Evolutionary conservation across 2,113 vertebrate species (phyloP), one percentile per base, ranked within the genome.

Genomic region (Perognathus longimembris): DNA sequence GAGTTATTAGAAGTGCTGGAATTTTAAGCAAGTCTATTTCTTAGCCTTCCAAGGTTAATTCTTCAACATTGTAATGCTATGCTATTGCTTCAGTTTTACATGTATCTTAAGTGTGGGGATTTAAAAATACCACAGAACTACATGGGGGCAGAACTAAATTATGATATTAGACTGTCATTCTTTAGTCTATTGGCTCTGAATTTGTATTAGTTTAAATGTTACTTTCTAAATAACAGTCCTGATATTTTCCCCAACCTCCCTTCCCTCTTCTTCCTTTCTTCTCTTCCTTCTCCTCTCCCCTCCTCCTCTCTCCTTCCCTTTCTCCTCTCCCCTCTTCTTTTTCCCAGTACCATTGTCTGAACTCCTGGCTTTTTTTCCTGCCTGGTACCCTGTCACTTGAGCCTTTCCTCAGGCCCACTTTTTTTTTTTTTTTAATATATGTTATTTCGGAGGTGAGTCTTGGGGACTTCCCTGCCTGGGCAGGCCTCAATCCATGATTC

Each of bases 1-100:
- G 77, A n/a, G 24, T 83, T 83, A 59, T 63, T 71, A 74, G 59
- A 88, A 75, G 71, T 85, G 30, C 63, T 81, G 7, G 21, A 63
- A 63, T 50, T 15, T 34, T 71, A 63, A 81, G 54, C 11, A 90
- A 30, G 20, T 0, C 63, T 26, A 59, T 67, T 74, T 89, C 26
- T 20, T 69, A 45, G 67, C 18, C 36, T 81, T 32, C 34, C 54
- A 28, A 10, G 85, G 7, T 24, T 78, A 45, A 74, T 67, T 69
- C 54, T 74, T 85, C 28, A 28, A 34, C 5, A 12, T 11, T 81
- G 3, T 84, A 77, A 88, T 73, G n/a, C 9, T 54, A 1, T 77
- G 28, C 32, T 82, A n/a, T n/a, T n/a, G n/a, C n/a, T 96, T 45
- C 14, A 74, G 15, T 57, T 75, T 85, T 59, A 26, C 8, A 57